Evolutionary conservation across 1,140 invertebrate species (phyloP), one percentile per base, ranked within the genome.

Genomic region (Cotesia glomerata): DNA sequence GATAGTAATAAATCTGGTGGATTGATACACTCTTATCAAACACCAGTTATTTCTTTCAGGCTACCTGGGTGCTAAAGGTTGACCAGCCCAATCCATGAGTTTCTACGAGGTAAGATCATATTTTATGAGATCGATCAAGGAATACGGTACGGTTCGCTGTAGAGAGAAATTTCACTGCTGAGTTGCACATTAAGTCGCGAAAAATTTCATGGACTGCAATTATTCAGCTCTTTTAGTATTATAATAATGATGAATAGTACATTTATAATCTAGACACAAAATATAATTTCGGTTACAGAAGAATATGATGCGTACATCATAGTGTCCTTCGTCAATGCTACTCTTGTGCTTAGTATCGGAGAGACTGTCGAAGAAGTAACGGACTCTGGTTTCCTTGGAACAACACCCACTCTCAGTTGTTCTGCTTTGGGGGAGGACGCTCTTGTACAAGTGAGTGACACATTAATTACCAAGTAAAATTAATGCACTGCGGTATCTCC

Each of bases 331-430:
- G 95, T 99, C 51, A 99, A 99, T 88, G 98, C 98, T 72, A 99
- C 98, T 34, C 90, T 99, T 76, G 98, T 99, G 71, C 90, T 99
- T 76, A 98, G 97, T 75, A 99, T 99, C 85, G 98, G 98, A 75
- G 98, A 99, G 87, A 99, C 98, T 74, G 98, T 99, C 39, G 98
- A 99, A 88, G 98, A 99, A 94, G 98, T 99, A 1, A 98, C 98
- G 5, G 98, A 99, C 88, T 99, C 98, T 64, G 98, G 98, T 39
- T 99, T 99, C 85, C 89, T 99, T 64, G 98, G 98, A 72, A 99
- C 98, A 1, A 99, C 98, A 0, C 98, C 97, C 0, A 99, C 98
- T 0, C 87, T 99, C 0, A 96, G 95, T 65, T 99, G 98, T 88
- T 97, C 97, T 36, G 95, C 98, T 18, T 90, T 99, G 35, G 98